phyloP scores from a whole-genome alignment of 2,797 vertebrate species.

The Crax fasciolata region DNA sequence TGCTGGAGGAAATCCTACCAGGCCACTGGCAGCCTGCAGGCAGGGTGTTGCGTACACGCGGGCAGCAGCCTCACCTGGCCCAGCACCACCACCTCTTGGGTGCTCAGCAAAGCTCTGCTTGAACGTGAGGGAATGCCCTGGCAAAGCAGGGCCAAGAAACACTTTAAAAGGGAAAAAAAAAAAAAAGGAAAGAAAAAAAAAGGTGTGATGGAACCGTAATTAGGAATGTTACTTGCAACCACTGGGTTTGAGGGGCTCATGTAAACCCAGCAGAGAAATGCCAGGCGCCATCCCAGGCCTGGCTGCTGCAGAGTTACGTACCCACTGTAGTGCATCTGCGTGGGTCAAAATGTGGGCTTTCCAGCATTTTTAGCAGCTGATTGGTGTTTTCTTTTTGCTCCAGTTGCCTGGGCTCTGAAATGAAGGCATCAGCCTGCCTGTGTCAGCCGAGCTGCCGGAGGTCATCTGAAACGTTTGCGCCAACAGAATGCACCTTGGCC shows the following conservation, averaged over 20 bases:
- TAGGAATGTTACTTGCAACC: background rate
- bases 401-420: background rate
- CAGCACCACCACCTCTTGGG: background rate
- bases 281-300: background rate
- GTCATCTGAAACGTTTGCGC: background rate
- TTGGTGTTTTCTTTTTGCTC: background rate
- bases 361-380: background rate
- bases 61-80: fast-evolving
- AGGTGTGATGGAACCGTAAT: background rate
- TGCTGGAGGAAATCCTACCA: background rate
- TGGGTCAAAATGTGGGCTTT: fast-evolving
- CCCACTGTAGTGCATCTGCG: background rate
- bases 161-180: background rate
- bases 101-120: background rate
- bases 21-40: background rate
- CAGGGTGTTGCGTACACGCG: background rate
- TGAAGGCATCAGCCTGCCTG: background rate
- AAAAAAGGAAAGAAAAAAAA: background rate
- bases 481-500: fast-evolving
- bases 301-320: background rate
- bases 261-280: background rate
- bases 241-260: background rate
- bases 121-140: background rate
- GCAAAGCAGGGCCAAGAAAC: background rate
- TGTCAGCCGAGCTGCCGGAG: background rate